Evolutionary conservation across 2,888 invertebrate species (phyloP).

Genomic region (Lepidochrysops patricia): DNA sequence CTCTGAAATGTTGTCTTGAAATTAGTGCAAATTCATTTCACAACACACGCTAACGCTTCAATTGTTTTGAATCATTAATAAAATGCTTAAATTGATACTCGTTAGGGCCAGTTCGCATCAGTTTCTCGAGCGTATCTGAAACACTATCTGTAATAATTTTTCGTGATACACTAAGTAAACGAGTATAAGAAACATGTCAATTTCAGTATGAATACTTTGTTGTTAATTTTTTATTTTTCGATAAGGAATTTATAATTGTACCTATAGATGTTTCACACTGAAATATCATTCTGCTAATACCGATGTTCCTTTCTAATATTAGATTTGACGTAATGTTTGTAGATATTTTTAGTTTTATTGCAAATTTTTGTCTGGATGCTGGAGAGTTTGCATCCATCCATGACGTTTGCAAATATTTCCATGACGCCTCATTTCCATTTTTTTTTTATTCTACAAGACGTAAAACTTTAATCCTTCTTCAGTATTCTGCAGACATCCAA

Average conservation of each 20-base stretch:
- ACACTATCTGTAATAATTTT: slow-evolving; percentile 13
- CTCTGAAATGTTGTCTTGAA: background rate
- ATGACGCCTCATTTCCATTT: background rate
- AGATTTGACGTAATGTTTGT: slow-evolving; percentile 12
- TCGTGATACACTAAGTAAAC: background rate
- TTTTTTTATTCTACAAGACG: background rate
- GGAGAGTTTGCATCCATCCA: no score
- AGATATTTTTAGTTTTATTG: slow-evolving; percentile 14
- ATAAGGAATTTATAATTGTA: no score
- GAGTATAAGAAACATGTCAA: background rate
- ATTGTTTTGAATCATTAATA: slow-evolving; percentile 59
- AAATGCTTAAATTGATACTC: slow-evolving; percentile 56
- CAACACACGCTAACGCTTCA: slow-evolving; percentile 36
- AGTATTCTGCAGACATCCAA: no score
- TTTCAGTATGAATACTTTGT: no score
- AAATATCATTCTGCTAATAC: background rate
- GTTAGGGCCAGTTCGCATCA: slow-evolving; percentile 45
- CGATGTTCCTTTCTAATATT: slow-evolving; percentile 4
- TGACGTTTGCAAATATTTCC: slow-evolving; percentile 5
- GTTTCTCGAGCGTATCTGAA: slow-evolving; percentile 29
- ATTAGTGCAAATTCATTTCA: slow-evolving; percentile 31
- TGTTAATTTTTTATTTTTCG: background rate
- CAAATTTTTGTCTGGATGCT: slow-evolving; percentile 11
- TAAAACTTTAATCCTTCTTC: no score
- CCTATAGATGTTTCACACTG: background rate